A percentile compares a stretch with the other conserved stretches of the same genome.
Evolutionary conservation across 2,113 vertebrate genomes (phyloP).

Genomic region (Marcusenius ussheri): DNA sequence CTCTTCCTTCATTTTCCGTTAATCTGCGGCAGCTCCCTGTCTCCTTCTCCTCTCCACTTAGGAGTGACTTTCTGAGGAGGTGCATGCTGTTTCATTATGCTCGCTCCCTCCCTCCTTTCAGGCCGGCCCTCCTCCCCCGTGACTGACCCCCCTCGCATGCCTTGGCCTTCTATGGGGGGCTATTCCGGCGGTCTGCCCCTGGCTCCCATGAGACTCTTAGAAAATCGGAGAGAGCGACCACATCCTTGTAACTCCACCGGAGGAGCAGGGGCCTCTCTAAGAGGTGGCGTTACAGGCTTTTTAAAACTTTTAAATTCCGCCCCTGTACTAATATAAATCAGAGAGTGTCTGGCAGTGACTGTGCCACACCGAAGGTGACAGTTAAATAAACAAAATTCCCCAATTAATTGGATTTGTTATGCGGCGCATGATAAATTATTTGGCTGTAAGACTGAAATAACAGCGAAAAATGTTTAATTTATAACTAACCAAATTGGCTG

Average conservation of each 20-base stretch:
- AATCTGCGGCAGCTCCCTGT: neutral
- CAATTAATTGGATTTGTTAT: neutral
- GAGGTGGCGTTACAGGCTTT: neutral
- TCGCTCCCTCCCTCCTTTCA: conserved; percentile 43
- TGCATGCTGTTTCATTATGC: neutral
- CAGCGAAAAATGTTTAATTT: neutral
- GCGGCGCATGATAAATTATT: neutral
- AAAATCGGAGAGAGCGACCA: conserved; percentile 39
- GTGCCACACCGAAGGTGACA: neutral
- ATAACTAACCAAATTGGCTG: neutral
- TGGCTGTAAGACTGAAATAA: neutral
- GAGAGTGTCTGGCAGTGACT: neutral
- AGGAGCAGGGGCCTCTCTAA: neutral
- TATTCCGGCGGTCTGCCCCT: neutral
- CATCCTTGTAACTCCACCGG: neutral
- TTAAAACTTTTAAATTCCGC: neutral
- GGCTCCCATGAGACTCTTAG: conserved; percentile 37
- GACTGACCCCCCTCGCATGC: conserved; percentile 23
- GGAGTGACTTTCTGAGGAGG: neutral
- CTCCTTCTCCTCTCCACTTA: neutral
- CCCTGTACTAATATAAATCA: neutral
- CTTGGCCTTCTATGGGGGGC: neutral
- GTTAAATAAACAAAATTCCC: neutral
- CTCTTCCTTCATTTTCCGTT: neutral
- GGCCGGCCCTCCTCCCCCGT: conserved; percentile 21